A percentile compares a stretch with the other conserved stretches of the same genome.
Conservation (phyloP, 2,888 invertebrate species). For the Amblyteles armatorius region DNA sequence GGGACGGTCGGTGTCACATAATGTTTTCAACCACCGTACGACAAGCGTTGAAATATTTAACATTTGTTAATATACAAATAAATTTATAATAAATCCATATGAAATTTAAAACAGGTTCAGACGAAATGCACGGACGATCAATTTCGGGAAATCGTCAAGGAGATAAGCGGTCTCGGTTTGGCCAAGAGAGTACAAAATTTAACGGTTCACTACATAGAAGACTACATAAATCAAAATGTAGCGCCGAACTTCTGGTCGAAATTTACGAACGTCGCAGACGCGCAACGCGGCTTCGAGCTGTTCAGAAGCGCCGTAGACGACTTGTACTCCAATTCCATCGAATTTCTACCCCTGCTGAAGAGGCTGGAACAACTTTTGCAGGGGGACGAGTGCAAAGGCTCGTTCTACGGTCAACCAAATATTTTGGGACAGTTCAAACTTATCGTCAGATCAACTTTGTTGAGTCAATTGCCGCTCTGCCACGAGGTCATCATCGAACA, state of each 20-base stretch:
- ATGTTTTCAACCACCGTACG: background rate
- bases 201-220: constrained; percentile 86
- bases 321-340: constrained; percentile 86
- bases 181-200: constrained; percentile 82
- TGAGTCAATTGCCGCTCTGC: constrained; percentile 90
- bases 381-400: constrained; percentile 57
- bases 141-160: constrained; percentile 79
- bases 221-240: constrained; percentile 87
- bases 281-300: constrained; percentile 87
- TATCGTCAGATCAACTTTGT: constrained; percentile 88
- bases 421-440: constrained; percentile 88
- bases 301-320: constrained; percentile 90
- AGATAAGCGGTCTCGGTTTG: constrained; percentile 80
- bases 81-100: constrained; percentile 2
- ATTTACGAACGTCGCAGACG: constrained; percentile 86
- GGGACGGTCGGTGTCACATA: constrained; percentile 71
- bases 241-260: constrained; percentile 89
- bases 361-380: constrained; percentile 85
- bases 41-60: background rate
- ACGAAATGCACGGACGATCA: constrained; percentile 81
- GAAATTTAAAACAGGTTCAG: constrained; percentile 68
- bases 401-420: constrained; percentile 86
- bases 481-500: constrained; percentile 90
- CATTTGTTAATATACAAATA: background rate
- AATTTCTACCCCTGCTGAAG: constrained; percentile 86